phyloP scores from a whole-genome alignment of 1,140 invertebrate genomes.

The Oncopodura yosiiana region DNA sequence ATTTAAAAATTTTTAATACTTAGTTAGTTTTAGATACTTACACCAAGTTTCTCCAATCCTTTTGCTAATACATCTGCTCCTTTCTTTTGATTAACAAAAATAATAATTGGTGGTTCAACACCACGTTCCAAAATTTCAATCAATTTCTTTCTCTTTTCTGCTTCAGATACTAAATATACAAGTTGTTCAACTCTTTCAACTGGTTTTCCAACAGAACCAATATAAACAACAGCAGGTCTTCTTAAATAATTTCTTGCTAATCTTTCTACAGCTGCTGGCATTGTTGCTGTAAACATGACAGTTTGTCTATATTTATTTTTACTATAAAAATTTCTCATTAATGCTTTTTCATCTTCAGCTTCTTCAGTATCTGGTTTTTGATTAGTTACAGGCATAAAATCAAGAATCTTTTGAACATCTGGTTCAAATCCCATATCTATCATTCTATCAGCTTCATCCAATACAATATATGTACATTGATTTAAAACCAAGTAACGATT shows the following conservation, averaged over 20 bases:
- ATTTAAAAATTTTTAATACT: not conserved
- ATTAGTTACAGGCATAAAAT: conserved; percentile 97
- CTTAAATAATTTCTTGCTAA: conserved; percentile 88
- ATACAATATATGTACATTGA: conserved; percentile 88
- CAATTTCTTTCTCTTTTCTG: conserved; percentile 83
- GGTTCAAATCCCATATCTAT: conserved; percentile 56
- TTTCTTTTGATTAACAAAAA: conserved; percentile 99
- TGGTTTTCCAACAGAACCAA: conserved; percentile 96
- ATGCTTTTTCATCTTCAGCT: conserved; percentile 84
- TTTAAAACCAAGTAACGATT: conserved; percentile 94
- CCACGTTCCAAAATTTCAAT: conserved; percentile 75
- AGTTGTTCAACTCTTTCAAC: conserved; percentile 97
- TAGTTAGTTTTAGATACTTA: conserved; percentile 41
- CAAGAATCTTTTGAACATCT: conserved; percentile 95
- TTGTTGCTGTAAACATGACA: conserved; percentile 99
- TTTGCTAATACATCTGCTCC: conserved; percentile 96
- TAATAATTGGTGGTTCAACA: conserved; percentile 94
- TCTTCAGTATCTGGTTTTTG: conserved; percentile 97
- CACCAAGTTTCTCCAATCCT: conserved; percentile 90
- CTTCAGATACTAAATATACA: conserved; percentile 87
- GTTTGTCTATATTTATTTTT: conserved; percentile 96
- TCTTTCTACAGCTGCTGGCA: conserved; percentile 95
- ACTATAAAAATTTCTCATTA: conserved; percentile 89
- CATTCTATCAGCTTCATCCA: conserved; percentile 95
- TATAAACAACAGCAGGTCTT: conserved; percentile 94